Evolutionary conservation across 2,113 vertebrate species (phyloP).

Genomic region (Columbina picui): DNA sequence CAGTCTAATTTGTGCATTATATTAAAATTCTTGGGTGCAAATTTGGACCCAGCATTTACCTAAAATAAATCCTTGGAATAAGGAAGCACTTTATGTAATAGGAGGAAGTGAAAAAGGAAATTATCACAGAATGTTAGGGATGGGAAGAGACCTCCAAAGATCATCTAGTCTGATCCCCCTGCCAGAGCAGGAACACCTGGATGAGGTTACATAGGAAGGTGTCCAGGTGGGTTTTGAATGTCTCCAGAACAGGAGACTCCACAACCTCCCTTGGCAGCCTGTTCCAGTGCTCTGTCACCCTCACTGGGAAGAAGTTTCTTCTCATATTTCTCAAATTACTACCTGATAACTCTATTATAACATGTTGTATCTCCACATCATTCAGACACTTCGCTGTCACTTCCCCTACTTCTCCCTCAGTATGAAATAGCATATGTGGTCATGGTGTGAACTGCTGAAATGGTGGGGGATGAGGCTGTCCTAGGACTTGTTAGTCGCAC

Average conservation of each 20-base stretch:
- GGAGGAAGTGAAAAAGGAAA: background rate
- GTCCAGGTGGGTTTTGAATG: too few relatives aligned
- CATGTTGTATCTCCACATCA: background rate
- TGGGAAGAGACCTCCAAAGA: too few relatives aligned
- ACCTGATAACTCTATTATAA: background rate
- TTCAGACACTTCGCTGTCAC: background rate
- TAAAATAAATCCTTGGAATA: background rate
- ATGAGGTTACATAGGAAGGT: too few relatives aligned
- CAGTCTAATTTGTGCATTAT: background rate
- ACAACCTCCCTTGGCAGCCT: too few relatives aligned
- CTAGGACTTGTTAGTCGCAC: accelerated
- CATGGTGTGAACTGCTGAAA: background rate
- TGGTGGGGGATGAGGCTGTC: background rate
- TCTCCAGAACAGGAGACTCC: too few relatives aligned
- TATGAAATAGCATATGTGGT: background rate
- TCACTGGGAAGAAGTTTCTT: too few relatives aligned
- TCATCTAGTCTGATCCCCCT: too few relatives aligned
- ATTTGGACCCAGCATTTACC: background rate
- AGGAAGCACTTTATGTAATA: background rate
- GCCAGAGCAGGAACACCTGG: too few relatives aligned
- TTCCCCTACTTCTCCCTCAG: background rate
- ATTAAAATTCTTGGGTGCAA: background rate
- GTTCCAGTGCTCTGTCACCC: too few relatives aligned
- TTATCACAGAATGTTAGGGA: too few relatives aligned
- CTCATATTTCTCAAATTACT: background rate